Evolutionary conservation across 2,797 vertebrate genomes (phyloP), one percentile per base, ranked within the genome.

Genomic region (Cuniculus paca): DNA sequence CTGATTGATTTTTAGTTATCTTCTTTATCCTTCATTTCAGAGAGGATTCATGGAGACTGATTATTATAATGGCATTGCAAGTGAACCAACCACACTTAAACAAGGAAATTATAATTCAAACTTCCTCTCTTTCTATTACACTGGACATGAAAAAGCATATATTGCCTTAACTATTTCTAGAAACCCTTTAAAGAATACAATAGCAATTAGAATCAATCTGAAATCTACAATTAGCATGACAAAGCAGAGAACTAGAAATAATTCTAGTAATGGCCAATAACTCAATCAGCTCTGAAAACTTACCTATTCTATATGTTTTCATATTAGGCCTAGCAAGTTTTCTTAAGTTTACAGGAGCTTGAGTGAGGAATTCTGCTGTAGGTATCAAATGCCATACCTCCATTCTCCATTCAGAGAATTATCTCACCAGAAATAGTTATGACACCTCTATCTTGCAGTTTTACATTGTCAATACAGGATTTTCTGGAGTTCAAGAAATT

Each of bases 401-500:
- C 19, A 16, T 81, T 95, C 75, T 95, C 26, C 52, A 54, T 24
- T 61, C 63, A 80, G 17, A 12, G 65, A 85, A 63, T 86, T 92
- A 90, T 68, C 78, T 92, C 48, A 82, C 50, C 70, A 79, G 79
- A 82, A 93, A 42, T 48, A 52, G 24, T 42, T 83, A 52, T 58
- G 17, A 16, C 34, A 77, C 8, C 42, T 45, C 8, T 1, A 22
- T 88, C 54, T 95, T 72, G 48, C 12, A 95, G 58, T 79, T 94
- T 94, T 58, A 77, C 74, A 19, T 6, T 86, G 45, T 45, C 24
- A 50, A 39, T 65, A 36, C 7, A 90, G 48, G 45, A 92, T 87
- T 95, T 92, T n/a, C 52, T 89, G 68, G 45, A 87, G 70, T 75
- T 93, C 10, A 48, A 94, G 45, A 48, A 87, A 68, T 0, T 68